Evolutionary conservation across 64 coral and sea anemone species (phyloP).

Genomic region (Dendrophyllia cribrosa): DNA sequence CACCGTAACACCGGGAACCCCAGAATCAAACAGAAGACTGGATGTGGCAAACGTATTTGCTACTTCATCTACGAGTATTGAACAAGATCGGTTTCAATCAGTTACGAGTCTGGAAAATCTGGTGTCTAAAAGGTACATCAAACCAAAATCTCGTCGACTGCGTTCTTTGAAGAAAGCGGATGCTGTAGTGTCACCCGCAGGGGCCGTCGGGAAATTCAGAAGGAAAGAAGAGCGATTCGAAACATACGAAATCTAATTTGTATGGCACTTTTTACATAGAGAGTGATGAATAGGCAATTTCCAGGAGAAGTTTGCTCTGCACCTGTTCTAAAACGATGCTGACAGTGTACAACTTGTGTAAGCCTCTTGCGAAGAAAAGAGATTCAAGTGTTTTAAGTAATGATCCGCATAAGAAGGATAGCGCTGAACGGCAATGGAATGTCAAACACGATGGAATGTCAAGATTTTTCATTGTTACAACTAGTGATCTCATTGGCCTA

Average conservation of each 20-base stretch:
- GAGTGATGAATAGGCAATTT: no score
- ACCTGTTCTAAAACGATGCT: no score
- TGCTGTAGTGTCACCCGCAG: constrained; percentile 65
- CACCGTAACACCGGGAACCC: constrained; percentile 16
- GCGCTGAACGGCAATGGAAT: no score
- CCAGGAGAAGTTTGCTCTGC: no score
- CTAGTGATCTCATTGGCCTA: no score
- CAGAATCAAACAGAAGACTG: constrained; percentile 6
- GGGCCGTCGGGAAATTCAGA: constrained; percentile 67
- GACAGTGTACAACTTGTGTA: no score
- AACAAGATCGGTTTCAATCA: constrained; percentile 75
- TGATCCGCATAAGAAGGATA: no score
- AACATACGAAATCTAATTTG: constrained; percentile 34
- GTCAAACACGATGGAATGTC: no score
- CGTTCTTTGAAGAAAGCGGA: constrained; percentile 79
- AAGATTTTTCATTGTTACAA: no score
- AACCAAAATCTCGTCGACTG: constrained; percentile 73
- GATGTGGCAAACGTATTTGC: constrained; percentile 51
- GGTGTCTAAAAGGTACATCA: constrained; percentile 79
- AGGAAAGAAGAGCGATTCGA: constrained; percentile 54
- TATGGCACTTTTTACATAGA: background rate
- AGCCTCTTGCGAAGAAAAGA: no score
- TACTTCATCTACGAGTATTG: constrained; percentile 70
- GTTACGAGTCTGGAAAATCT: constrained; percentile 80
- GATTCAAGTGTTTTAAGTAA: no score